Evolutionary conservation across 2,113 vertebrate genomes (phyloP), one percentile per base, ranked within the genome.

Genomic region (Carollia perspicillata): DNA sequence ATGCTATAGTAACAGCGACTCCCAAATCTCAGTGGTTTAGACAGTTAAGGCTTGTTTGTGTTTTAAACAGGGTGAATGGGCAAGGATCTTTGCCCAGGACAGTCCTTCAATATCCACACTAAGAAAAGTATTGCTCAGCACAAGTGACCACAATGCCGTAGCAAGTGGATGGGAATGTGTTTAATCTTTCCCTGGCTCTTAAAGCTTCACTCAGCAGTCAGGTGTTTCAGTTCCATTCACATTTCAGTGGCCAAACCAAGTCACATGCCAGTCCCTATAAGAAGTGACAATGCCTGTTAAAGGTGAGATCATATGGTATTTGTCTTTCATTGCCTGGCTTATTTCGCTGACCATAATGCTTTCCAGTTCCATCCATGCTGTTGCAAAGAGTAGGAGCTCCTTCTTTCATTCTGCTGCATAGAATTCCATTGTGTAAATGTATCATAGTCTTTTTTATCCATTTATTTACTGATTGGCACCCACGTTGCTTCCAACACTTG

Each of bases 161-260:
- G 35, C 26, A 40, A 23, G 60, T 23, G 20, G 22, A 5, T 0
- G 10, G 11, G 16, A 11, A 5, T 13, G 5, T 35, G 53, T 17
- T 8, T 37, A 30, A 13, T 33, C 14, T 0, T 3, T 18, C 6
- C 14, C 18, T 13, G 14, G 9, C 37, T 74, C n/a, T 37, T 3
- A 53, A 20, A 6, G 28, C 5, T 22, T 47, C 72, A 1, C 49
- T 6, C 8, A 11, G 10, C 0, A 1, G 55, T 8, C 8, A 8
- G 0, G 1, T 2, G 17, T 17, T 37, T 58, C 6, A 0, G 11
- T 55, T 37, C 55, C 9, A 4, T 9, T n/a, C 18, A 3, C 0
- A 12, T 18, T 42, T 51, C 33, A 7, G 0, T 2, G 30, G 33
- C 0, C 6, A 33, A 16, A 16, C 6, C 14, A 6, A 55, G 4